These are phyloP conservation scores for Leptinotarsa peninsularis DNA, from an alignment of 2,888 invertebrate genomes.

Conservation along the genomic window DNA sequence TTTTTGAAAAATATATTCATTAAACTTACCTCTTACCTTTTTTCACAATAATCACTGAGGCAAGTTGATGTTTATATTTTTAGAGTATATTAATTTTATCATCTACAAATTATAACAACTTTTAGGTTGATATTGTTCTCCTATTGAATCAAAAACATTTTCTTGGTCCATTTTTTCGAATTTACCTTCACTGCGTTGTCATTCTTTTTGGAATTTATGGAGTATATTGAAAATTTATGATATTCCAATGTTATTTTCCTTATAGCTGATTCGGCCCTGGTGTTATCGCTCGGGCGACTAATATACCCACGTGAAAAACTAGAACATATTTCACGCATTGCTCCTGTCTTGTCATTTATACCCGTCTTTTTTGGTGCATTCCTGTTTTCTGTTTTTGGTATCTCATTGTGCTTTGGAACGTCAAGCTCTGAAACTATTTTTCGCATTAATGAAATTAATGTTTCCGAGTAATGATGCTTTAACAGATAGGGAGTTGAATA, in stretches of 20 bases:
- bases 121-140: no score
- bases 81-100: no score
- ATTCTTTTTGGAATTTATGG: no score
- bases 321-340: constrained; percentile 59
- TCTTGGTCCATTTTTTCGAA: no score
- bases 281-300: constrained; percentile 51
- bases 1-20: no score
- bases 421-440: constrained; percentile 3
- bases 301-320: constrained; percentile 59
- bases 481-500: neutral
- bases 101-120: no score
- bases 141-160: no score
- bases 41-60: no score
- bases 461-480: constrained; percentile 1
- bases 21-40: no score
- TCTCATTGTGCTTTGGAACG: constrained; percentile 12
- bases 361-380: constrained; percentile 47
- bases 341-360: constrained; percentile 58
- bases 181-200: no score
- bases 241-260: neutral
- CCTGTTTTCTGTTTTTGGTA: constrained; percentile 24
- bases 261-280: neutral
- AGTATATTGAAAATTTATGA: no score
- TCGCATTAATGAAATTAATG: constrained; percentile 17
- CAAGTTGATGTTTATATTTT: no score